Conservation (phyloP, 2,888 invertebrate genomes). For the Sphinx pinastri region DNA sequence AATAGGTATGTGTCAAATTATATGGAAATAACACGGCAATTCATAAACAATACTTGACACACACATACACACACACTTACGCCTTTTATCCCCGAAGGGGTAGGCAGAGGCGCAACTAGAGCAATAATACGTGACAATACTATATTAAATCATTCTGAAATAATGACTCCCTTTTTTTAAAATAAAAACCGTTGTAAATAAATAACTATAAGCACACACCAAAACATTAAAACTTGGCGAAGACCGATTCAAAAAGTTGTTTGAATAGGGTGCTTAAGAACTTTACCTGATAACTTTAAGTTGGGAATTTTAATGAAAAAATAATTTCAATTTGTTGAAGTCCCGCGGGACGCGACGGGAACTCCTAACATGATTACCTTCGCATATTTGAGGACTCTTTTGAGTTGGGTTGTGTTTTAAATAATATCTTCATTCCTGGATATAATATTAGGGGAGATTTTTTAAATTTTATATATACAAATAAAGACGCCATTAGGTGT, state of each 20-base stretch:
- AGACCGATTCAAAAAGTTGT: conserved; percentile 5
- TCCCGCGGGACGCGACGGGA: conserved; percentile 45
- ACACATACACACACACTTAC: too few species aligned
- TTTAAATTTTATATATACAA: neutral
- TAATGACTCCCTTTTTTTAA: too few species aligned
- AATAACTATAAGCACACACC: neutral
- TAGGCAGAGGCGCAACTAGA: too few species aligned
- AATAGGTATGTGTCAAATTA: too few species aligned
- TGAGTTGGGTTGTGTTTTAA: conserved; percentile 14
- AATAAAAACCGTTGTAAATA: neutral
- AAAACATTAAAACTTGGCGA: conserved; percentile 12
- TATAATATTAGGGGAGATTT: conserved; percentile 1
- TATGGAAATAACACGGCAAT: too few species aligned
- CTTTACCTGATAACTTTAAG: conserved; percentile 70
- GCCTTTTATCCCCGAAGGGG: too few species aligned
- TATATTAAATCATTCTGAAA: too few species aligned
- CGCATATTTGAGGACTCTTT: conserved; percentile 63
- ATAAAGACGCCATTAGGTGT: too few species aligned
- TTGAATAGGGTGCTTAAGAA: conserved; percentile 42
- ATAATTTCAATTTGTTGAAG: conserved; percentile 80
- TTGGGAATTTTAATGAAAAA: conserved; percentile 80
- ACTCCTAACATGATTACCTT: conserved; percentile 71
- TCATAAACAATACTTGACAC: too few species aligned
- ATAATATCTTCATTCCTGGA: conserved; percentile 1
- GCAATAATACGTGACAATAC: too few species aligned